Conservation (phyloP, 2,113 vertebrate species). For the Rhinolophus sinicus region DNA sequence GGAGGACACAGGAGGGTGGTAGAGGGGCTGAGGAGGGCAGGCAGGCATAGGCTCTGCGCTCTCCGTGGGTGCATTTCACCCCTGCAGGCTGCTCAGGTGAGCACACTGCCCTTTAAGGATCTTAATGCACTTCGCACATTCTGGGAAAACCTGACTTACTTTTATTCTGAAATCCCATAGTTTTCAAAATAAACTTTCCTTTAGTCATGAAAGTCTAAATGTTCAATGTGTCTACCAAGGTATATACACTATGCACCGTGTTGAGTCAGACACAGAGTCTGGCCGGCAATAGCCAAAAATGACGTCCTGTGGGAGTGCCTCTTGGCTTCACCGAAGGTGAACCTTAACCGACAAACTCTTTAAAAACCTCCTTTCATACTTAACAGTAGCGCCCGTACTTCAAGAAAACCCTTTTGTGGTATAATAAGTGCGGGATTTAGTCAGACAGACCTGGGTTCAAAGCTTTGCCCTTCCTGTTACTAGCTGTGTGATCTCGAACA, state of each 20-base stretch:
- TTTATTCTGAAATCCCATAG: not conserved
- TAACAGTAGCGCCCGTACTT: not conserved
- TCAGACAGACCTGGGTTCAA: not conserved
- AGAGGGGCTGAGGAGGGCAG: not conserved
- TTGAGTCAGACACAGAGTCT: not conserved
- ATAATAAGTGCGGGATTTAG: not conserved
- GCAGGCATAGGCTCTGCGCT: rapidly evolving
- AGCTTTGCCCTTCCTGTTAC: not conserved
- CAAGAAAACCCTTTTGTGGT: not conserved
- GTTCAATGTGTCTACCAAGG: not conserved
- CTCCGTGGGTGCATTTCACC: not conserved
- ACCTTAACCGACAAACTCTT: not conserved
- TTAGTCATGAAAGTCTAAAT: not conserved
- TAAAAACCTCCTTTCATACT: not conserved
- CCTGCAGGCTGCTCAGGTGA: not conserved
- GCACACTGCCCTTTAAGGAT: not conserved
- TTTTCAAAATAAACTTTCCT: not conserved
- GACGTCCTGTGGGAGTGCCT: not conserved
- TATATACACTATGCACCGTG: rapidly evolving
- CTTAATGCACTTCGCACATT: not conserved
- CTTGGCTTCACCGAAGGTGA: not conserved
- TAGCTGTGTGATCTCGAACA: not conserved
- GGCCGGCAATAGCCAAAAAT: not conserved
- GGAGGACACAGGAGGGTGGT: not conserved
- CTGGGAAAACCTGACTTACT: not conserved